Percentiles rank a stretch among this genome's conserved stretches.
These are phyloP conservation scores for Julus scandinavius DNA, from an alignment of 2,888 invertebrate species.

Conservation along the genomic window DNA sequence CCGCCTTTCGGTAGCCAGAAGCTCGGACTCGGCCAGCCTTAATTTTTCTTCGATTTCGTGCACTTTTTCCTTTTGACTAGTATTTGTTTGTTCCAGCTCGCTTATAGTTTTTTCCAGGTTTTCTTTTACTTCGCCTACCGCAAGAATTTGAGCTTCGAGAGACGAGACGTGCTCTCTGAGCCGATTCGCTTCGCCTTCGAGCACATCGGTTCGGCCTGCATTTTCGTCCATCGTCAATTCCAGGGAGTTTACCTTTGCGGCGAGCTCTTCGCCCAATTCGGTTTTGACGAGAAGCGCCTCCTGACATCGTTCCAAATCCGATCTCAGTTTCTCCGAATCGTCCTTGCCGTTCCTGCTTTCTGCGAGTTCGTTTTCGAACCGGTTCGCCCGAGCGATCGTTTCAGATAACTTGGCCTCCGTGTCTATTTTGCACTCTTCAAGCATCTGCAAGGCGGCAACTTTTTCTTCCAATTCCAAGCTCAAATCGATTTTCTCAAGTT, in stretches of 20 bases:
- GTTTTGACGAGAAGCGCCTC: not conserved
- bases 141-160: not conserved
- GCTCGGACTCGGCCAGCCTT: slow-evolving; percentile 61
- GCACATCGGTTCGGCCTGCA: not conserved
- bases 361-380: not conserved
- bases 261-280: not conserved
- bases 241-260: not conserved
- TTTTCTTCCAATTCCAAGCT: not conserved
- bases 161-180: not conserved
- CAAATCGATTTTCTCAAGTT: not conserved
- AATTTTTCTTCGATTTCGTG: not conserved
- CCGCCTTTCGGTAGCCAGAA: slow-evolving; percentile 61
- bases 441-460: not conserved
- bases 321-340: not conserved
- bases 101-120: not conserved
- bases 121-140: not conserved
- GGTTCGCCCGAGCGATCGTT: not conserved
- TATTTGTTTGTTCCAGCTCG: not conserved
- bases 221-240: not conserved
- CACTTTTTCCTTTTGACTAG: not conserved
- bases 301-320: not conserved
- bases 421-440: not conserved
- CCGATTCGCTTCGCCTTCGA: not conserved
- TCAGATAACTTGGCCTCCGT: not conserved
- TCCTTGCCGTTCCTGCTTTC: not conserved